These are phyloP conservation scores for Thunnus thynnus DNA, from an alignment of 2,113 vertebrate genomes.

Conservation along the genomic window DNA sequence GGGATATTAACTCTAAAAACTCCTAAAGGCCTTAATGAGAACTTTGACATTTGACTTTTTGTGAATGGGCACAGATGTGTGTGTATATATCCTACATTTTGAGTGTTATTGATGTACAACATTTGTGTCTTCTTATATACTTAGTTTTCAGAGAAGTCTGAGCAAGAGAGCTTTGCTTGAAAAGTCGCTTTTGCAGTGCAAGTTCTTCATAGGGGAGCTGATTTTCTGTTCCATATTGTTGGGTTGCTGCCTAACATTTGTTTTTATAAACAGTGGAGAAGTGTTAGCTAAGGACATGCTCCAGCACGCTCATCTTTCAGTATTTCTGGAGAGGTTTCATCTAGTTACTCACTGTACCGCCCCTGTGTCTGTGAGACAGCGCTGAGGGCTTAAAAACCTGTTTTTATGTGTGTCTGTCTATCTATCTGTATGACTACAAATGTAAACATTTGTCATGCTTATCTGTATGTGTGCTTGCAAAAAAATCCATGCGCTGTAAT, in stretches of 20 bases:
- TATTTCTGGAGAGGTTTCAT: slow-evolving; percentile 10
- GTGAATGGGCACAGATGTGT: background rate
- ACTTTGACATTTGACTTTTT: background rate
- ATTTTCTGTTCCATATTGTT: slow-evolving; percentile 15
- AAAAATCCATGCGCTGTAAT: slow-evolving; percentile 16
- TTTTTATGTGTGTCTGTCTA: background rate
- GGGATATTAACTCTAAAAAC: no score
- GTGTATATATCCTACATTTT: background rate
- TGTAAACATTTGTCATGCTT: slow-evolving; percentile 55
- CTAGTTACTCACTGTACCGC: slow-evolving; percentile 12
- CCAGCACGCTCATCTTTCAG: slow-evolving; percentile 48
- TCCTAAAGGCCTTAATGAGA: background rate
- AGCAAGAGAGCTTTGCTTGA: background rate
- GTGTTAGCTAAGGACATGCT: slow-evolving; percentile 51
- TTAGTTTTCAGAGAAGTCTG: background rate
- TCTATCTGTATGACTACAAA: slow-evolving; percentile 8
- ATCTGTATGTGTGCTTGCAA: slow-evolving; percentile 26
- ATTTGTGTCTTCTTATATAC: background rate
- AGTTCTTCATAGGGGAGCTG: slow-evolving; percentile 2
- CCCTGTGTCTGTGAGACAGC: slow-evolving; percentile 43
- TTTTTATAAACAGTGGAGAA: slow-evolving; percentile 52
- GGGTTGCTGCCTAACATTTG: slow-evolving; percentile 17
- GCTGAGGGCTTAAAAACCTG: slow-evolving; percentile 18
- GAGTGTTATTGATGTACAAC: background rate
- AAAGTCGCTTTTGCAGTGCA: background rate